These are phyloP conservation scores for Lophura nycthemera DNA, from an alignment of 2,113 vertebrate genomes.

Conservation along the genomic window DNA sequence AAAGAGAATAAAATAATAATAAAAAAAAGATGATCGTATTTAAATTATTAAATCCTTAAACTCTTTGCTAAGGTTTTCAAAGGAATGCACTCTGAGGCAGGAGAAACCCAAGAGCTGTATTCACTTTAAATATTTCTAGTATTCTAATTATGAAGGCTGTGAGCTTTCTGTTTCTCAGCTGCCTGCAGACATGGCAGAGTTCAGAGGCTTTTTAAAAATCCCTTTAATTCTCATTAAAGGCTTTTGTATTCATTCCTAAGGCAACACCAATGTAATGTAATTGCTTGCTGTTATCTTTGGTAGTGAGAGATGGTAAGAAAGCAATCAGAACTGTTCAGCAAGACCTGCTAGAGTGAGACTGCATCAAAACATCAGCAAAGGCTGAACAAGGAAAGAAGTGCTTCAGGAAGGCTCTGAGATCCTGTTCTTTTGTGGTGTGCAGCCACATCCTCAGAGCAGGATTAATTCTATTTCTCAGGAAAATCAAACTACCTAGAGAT, in stretches of 20 bases:
- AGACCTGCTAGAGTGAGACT: neutral
- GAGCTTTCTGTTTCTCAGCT: conserved; percentile 19
- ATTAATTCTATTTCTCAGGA: neutral
- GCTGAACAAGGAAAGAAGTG: neutral
- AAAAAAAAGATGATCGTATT: neutral
- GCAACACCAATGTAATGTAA: neutral
- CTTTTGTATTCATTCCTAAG: conserved; percentile 21
- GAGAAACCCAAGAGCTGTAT: neutral
- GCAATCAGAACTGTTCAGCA: neutral
- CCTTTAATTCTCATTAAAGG: neutral
- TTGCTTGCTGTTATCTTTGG: neutral
- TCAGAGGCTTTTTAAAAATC: conserved; percentile 1
- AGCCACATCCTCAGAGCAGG: neutral
- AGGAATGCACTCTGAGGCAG: neutral
- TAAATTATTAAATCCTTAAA: conserved; percentile 57
- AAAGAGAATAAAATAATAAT: neutral
- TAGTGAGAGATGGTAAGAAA: neutral
- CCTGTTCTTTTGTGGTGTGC: neutral
- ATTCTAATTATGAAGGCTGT: conserved; percentile 42
- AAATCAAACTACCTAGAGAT: neutral
- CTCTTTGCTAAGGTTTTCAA: conserved; percentile 31
- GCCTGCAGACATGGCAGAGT: conserved; percentile 2
- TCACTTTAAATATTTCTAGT: conserved; percentile 37
- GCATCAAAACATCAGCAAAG: neutral
- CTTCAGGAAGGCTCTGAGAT: neutral